Evolutionary conservation across 2,888 invertebrate species (phyloP), one percentile per base, ranked within the genome.

Genomic region (Ophion obscuratus): DNA sequence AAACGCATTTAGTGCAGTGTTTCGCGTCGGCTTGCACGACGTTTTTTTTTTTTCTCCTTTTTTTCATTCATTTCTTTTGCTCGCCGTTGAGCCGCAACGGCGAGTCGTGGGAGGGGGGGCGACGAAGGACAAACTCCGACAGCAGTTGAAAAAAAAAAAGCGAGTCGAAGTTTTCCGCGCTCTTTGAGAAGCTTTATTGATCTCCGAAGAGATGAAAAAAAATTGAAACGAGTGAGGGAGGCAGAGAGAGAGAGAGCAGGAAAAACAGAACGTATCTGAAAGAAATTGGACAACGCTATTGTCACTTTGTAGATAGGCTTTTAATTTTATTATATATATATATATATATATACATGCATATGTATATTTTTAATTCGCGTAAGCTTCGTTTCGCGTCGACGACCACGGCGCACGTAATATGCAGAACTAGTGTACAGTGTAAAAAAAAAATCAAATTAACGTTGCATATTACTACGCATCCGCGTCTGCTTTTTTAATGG

Each of bases 391-490:
- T 78, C 81, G 81, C 62, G 57, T 61, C 36, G 53, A 79, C 59
- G 79, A 71, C 66, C 73, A 67, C 7, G 36, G 66, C 68, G 73
- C 14, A 64, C 2, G 61, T 20, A 20, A 82, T 84, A 89, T 90
- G 84, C 88, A 89, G 88, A 89, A 91, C 90, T 90, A 90, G 91
- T 91, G 92, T 92, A 90, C 89, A 91, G 91, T 90, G 90, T 89
- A 90, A 53, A 61, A 66, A 66, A 2, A 59, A 59, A 59, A 59
- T 11, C n/a, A 85, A 89, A 91, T 85, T 84, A 90, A 89, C 88
- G 90, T 89, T 82, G 88, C 88, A 89, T 87, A 89, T 90, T 88
- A 89, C 89, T 89, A n/a, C 88, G 88, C 89, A 70, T 47, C 14
- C 47, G 47, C 81, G 57, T 88, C 88, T 88, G 89, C 88, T 76